Conservation (phyloP, 53 echinoderm and acorn worm genomes). For the Echinarachnius parma region DNA sequence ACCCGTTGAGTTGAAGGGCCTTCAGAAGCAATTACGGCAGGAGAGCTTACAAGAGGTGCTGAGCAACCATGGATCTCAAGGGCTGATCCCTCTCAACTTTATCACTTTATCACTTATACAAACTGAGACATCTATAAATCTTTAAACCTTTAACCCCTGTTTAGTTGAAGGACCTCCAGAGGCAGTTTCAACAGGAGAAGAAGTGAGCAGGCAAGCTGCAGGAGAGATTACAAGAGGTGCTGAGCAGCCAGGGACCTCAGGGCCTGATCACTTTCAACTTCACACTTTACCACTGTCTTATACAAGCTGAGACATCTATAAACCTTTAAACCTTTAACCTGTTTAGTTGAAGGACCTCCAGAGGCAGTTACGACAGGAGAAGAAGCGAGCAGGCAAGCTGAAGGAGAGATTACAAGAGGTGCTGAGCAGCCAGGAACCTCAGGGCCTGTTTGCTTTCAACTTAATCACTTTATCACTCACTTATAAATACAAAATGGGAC, state of each 20-base stretch:
- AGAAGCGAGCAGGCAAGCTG: conserved; percentile 84
- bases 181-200: conserved; percentile 84
- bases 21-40: conserved; percentile 81
- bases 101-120: too few species aligned
- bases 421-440: conserved; percentile 57
- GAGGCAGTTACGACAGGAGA: conserved; percentile 83
- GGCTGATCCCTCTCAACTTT: too few species aligned
- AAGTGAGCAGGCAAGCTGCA: conserved; percentile 90
- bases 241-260: conserved; percentile 58
- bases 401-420: conserved; percentile 93
- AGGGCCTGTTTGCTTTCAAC: too few species aligned
- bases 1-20: conserved; percentile 73
- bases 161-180: conserved; percentile 94
- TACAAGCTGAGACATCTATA: too few species aligned
- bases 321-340: too few species aligned
- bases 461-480: too few species aligned
- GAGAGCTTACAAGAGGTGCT: conserved; percentile 90
- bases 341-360: conserved; percentile 96
- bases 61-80: too few species aligned
- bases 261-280: too few species aligned
- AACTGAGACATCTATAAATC: too few species aligned
- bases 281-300: too few species aligned
- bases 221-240: conserved; percentile 86
- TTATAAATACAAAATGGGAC: too few species aligned
- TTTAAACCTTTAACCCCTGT: too few species aligned